These are phyloP conservation scores for Apis dorsata DNA, from an alignment of 1,140 invertebrate species.

Conservation along the genomic window DNA sequence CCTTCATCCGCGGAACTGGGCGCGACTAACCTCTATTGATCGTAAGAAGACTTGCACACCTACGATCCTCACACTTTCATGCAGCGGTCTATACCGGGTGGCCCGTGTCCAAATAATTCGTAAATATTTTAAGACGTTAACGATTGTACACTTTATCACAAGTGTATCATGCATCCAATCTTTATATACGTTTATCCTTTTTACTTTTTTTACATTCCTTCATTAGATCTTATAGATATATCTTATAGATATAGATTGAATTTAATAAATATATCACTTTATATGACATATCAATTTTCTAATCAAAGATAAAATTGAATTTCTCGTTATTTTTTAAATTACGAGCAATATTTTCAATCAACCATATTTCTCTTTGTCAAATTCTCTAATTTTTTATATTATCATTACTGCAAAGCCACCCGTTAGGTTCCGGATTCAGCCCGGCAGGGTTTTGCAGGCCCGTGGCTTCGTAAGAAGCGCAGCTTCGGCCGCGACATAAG, in stretches of 20 bases:
- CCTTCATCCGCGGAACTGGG: constrained; percentile 71
- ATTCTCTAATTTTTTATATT: neutral
- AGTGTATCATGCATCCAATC: too few relatives aligned
- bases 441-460: constrained; percentile 55
- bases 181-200: neutral
- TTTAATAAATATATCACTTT: too few relatives aligned
- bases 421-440: constrained; percentile 52
- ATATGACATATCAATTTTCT: too few relatives aligned
- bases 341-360: neutral
- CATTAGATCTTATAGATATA: too few relatives aligned
- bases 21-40: constrained; percentile 75
- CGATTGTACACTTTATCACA: too few relatives aligned
- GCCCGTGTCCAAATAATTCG: constrained; percentile 54
- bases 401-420: constrained; percentile 35
- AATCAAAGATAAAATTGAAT: too few relatives aligned
- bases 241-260: too few relatives aligned
- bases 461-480: constrained; percentile 73
- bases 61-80: constrained; percentile 71
- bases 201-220: too few relatives aligned
- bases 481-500: constrained; percentile 79
- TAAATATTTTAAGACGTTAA: neutral
- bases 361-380: neutral
- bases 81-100: constrained; percentile 61
- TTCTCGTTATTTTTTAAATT: neutral
- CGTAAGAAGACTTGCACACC: constrained; percentile 74